Evolutionary conservation across 1,140 invertebrate species (phyloP).

Genomic region (Vanessa atalanta): DNA sequence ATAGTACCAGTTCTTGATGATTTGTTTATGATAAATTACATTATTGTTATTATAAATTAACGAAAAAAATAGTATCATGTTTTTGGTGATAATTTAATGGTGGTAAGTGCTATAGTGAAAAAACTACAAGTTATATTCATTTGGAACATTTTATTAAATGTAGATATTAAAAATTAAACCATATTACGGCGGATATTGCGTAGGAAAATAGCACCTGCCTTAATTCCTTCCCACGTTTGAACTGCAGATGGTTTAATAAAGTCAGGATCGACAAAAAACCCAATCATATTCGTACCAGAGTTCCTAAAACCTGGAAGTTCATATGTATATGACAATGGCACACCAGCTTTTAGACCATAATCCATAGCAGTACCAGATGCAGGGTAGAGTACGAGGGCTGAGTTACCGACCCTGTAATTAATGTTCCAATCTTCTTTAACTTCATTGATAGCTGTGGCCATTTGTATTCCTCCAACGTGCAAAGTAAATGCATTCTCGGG

Average conservation of each 20-base stretch:
- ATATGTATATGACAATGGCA: constrained; percentile 39
- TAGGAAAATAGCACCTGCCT: constrained; percentile 21
- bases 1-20: too few species aligned
- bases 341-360: constrained; percentile 65
- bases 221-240: constrained; percentile 43
- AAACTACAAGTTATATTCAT: too few species aligned
- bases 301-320: constrained; percentile 28
- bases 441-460: constrained; percentile 66
- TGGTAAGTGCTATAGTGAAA: too few species aligned
- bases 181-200: not conserved
- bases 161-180: not conserved
- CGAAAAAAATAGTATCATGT: too few species aligned
- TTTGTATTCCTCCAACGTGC: constrained; percentile 58
- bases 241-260: constrained; percentile 35
- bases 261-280: constrained; percentile 36
- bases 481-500: constrained; percentile 75
- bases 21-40: too few species aligned
- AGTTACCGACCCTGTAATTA: constrained; percentile 81
- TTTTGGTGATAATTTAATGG: too few species aligned
- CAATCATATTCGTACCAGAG: not conserved
- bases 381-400: constrained; percentile 76
- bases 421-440: constrained; percentile 47
- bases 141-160: too few species aligned
- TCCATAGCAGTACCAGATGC: constrained; percentile 51
- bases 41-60: too few species aligned